Conservation (phyloP, 2,113 vertebrate genomes). For the Sinocyclocheilus rhinocerous region DNA sequence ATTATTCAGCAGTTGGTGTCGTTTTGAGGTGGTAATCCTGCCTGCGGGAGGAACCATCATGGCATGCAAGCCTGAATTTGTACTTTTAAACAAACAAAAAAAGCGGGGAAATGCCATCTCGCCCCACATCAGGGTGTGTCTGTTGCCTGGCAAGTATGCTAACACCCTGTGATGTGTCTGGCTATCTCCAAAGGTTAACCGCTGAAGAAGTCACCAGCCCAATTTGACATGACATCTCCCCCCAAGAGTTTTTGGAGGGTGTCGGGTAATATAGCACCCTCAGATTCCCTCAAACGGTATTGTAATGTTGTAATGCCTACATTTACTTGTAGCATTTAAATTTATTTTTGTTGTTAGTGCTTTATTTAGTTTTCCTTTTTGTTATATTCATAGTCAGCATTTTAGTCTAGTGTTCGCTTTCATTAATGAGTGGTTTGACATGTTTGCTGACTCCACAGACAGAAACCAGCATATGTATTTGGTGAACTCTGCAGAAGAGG, state of each 20-base stretch:
- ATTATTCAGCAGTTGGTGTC: conserved; percentile 66
- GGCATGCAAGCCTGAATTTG: conserved; percentile 48
- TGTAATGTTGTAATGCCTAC: neutral
- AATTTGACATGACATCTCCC: conserved; percentile 62
- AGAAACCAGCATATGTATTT: neutral
- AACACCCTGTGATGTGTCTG: conserved; percentile 53
- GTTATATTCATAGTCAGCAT: neutral
- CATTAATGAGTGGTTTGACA: neutral
- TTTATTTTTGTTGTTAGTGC: neutral
- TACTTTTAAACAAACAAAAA: neutral
- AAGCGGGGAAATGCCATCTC: conserved; percentile 6
- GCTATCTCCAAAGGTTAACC: conserved; percentile 68
- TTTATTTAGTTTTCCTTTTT: neutral
- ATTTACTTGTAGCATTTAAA: neutral
- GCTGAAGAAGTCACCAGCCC: conserved; percentile 47
- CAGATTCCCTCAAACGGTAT: neutral
- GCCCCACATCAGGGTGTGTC: conserved; percentile 4
- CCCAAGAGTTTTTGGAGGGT: conserved; percentile 23
- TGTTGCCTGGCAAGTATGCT: neutral
- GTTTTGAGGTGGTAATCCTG: conserved; percentile 54
- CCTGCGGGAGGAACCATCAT: conserved; percentile 61
- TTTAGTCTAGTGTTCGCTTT: neutral
- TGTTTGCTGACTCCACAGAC: conserved; percentile 24
- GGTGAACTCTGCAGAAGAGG: neutral
- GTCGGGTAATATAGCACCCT: neutral